Evolutionary conservation across 2,797 vertebrate species (phyloP).

Genomic region (Limosa lapponica): DNA sequence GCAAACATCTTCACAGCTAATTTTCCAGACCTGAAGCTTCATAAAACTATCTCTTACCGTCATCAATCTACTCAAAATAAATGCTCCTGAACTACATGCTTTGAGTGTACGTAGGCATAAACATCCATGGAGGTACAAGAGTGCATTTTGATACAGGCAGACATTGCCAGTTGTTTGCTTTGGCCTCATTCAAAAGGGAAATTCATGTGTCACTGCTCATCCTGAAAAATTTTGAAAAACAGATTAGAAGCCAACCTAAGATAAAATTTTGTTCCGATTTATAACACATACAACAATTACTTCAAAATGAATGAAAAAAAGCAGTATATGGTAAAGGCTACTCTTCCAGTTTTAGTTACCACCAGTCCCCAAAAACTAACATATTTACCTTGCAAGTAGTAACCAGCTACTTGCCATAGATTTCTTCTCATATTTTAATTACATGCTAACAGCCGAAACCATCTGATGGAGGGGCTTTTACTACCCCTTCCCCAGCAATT

Average conservation of each 20-base stretch:
- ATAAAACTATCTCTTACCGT: background rate
- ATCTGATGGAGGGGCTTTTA: background rate
- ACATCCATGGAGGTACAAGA: fast-evolving
- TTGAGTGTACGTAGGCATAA: background rate
- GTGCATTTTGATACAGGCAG: background rate
- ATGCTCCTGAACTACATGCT: background rate
- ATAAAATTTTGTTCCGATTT: background rate
- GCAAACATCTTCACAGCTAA: background rate
- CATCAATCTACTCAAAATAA: background rate
- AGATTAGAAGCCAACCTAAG: background rate
- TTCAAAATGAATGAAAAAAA: background rate
- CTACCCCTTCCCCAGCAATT: background rate
- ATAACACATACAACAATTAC: background rate
- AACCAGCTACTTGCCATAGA: background rate
- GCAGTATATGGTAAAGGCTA: background rate
- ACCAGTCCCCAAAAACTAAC: background rate
- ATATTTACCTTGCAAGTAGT: background rate
- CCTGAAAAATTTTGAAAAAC: background rate
- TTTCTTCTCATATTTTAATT: background rate
- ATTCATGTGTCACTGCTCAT: background rate
- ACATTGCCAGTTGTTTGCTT: fast-evolving
- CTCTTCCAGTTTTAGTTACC: background rate
- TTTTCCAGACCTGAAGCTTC: background rate
- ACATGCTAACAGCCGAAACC: background rate
- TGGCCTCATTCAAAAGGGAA: background rate